phyloP scores from a whole-genome alignment of 2,888 invertebrate genomes.

The Drosophila nigricruria region DNA sequence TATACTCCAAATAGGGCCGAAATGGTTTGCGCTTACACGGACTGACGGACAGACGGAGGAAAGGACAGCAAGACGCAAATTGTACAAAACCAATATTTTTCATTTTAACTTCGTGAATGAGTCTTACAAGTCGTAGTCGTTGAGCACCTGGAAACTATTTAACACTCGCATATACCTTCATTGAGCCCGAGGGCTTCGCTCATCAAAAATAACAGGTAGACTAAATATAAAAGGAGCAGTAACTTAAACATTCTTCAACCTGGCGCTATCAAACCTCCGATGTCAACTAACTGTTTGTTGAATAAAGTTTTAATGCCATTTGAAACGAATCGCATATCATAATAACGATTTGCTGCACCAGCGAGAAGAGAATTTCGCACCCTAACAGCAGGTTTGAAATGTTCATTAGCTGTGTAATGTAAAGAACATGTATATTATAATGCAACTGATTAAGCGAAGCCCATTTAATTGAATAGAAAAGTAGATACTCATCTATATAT shows the following conservation, averaged over 20 bases:
- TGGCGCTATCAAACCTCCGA: too few relatives aligned
- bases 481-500: too few relatives aligned
- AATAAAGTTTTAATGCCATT: neutral
- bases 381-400: neutral
- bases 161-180: neutral
- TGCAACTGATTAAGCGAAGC: too few relatives aligned
- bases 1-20: too few relatives aligned
- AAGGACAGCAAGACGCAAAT: too few relatives aligned
- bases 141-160: neutral
- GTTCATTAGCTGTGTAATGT: too few relatives aligned
- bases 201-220: neutral
- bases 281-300: neutral
- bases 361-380: neutral
- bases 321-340: neutral
- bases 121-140: neutral
- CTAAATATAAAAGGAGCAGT: neutral
- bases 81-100: too few relatives aligned
- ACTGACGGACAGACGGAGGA: too few relatives aligned
- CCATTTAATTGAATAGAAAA: too few relatives aligned
- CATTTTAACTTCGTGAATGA: too few relatives aligned
- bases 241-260: constrained; percentile 5
- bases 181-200: neutral
- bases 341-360: constrained; percentile 2
- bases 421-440: too few relatives aligned
- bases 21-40: too few relatives aligned